Conservation (phyloP, 2,888 invertebrate genomes). For the Tetranychus piercei region DNA sequence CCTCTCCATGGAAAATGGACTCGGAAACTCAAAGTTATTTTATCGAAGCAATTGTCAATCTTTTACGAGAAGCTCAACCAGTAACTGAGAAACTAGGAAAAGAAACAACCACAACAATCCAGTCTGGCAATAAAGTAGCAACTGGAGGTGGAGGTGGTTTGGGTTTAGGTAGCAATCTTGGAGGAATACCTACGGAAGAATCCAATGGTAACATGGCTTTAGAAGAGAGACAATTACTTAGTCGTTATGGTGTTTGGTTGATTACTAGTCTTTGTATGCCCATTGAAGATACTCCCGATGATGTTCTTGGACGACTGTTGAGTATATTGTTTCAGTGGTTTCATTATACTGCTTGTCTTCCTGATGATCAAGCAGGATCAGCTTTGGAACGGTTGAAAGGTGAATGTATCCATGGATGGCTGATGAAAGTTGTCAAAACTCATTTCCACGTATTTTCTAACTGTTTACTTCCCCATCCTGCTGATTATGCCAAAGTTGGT, state of each 20-base stretch:
- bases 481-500: slow-evolving; percentile 82
- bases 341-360: slow-evolving; percentile 87
- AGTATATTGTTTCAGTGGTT: slow-evolving; percentile 99
- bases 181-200: slow-evolving; percentile 15
- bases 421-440: slow-evolving; percentile 57
- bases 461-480: slow-evolving; percentile 84
- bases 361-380: slow-evolving; percentile 57
- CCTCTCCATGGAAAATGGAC: slow-evolving; percentile 72
- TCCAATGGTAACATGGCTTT: slow-evolving; percentile 35
- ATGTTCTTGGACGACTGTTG: slow-evolving; percentile 61
- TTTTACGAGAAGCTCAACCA: slow-evolving; percentile 79
- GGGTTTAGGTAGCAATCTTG: not conserved
- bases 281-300: slow-evolving; percentile 36
- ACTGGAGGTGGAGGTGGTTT: slow-evolving; percentile 2
- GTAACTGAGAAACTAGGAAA: slow-evolving; percentile 40
- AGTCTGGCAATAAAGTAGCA: not conserved
- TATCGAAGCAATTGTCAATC: slow-evolving; percentile 69
- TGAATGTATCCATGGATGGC: slow-evolving; percentile 80
- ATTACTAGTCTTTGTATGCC: slow-evolving; percentile 64
- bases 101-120: slow-evolving; percentile 28
- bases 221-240: slow-evolving; percentile 72
- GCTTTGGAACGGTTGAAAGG: slow-evolving; percentile 75
- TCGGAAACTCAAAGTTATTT: slow-evolving; percentile 77
- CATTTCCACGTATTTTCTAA: slow-evolving; percentile 78
- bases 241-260: slow-evolving; percentile 91